A percentile compares a stretch with the other conserved stretches of the same genome.
These are phyloP conservation scores for Dynastes hyllus DNA, from an alignment of 2,888 invertebrate genomes.

Conservation along the genomic window DNA sequence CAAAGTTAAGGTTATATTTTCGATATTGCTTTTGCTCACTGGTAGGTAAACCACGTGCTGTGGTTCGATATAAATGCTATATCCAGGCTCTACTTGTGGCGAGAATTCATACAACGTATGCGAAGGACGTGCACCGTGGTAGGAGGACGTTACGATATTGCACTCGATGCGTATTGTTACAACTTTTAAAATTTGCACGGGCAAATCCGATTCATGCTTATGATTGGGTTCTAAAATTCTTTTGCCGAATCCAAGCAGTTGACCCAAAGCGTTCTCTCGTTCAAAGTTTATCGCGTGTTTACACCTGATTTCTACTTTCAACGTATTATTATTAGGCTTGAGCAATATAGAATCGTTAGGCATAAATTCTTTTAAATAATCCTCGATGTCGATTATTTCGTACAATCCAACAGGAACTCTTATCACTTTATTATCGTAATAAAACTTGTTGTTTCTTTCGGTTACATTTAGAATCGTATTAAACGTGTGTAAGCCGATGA, in stretches of 20 bases:
- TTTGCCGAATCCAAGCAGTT: slow-evolving; percentile 47
- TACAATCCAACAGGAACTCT: slow-evolving; percentile 62
- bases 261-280: not conserved
- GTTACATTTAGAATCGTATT: slow-evolving; percentile 65
- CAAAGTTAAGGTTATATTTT: slow-evolving; percentile 48
- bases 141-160: slow-evolving; percentile 58
- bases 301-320: slow-evolving; percentile 55
- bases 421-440: slow-evolving; percentile 55
- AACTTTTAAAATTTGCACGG: slow-evolving; percentile 52
- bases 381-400: slow-evolving; percentile 62
- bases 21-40: slow-evolving; percentile 32
- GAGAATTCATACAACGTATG: slow-evolving; percentile 62
- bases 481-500: slow-evolving; percentile 62
- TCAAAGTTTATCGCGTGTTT: slow-evolving; percentile 46
- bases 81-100: slow-evolving; percentile 62
- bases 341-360: slow-evolving; percentile 41
- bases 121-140: slow-evolving; percentile 57
- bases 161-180: slow-evolving; percentile 50
- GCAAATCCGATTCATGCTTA: slow-evolving; percentile 48
- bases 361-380: slow-evolving; percentile 52
- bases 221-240: slow-evolving; percentile 35
- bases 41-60: slow-evolving; percentile 57
- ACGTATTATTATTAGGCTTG: slow-evolving; percentile 61
- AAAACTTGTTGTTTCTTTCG: slow-evolving; percentile 59
- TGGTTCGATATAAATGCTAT: slow-evolving; percentile 65